Conservation (phyloP, 2,888 invertebrate genomes). For the Orthosia incerta region DNA sequence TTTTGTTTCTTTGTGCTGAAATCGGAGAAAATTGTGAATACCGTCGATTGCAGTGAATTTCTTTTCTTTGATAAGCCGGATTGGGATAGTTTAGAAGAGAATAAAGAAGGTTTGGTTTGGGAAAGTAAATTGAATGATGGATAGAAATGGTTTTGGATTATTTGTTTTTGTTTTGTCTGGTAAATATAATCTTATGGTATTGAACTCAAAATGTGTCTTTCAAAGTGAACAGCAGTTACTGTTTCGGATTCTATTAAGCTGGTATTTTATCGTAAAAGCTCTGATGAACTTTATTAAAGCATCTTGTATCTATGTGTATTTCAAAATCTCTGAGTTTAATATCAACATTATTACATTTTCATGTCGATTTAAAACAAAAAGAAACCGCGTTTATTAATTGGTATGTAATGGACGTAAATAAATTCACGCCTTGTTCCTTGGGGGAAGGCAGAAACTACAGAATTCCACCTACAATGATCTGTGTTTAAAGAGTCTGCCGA, state of each 20-base stretch:
- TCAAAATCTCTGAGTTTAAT: too few relatives aligned
- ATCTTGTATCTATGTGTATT: too few relatives aligned
- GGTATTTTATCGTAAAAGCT: background rate
- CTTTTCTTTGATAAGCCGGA: conserved; percentile 33
- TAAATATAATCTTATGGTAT: conserved; percentile 7
- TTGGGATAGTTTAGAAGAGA: conserved; percentile 1
- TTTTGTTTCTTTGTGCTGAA: conserved; percentile 26
- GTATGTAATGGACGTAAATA: too few relatives aligned
- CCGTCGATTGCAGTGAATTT: conserved; percentile 19
- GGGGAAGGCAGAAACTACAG: too few relatives aligned
- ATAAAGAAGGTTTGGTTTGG: conserved; percentile 13
- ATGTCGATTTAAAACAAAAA: too few relatives aligned
- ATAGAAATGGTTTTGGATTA: background rate
- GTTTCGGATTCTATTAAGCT: background rate
- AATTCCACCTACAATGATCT: too few relatives aligned
- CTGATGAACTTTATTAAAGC: background rate
- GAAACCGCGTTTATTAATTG: too few relatives aligned
- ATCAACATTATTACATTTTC: too few relatives aligned
- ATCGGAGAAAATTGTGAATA: conserved; percentile 20
- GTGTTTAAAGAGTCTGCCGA: too few relatives aligned
- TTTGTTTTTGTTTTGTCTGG: background rate
- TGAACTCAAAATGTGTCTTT: background rate
- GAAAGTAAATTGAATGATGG: conserved; percentile 6
- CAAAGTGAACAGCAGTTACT: background rate
- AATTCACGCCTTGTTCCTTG: too few relatives aligned